phyloP scores from a whole-genome alignment of 2,113 vertebrate species.

The Otolemur garnettii region DNA sequence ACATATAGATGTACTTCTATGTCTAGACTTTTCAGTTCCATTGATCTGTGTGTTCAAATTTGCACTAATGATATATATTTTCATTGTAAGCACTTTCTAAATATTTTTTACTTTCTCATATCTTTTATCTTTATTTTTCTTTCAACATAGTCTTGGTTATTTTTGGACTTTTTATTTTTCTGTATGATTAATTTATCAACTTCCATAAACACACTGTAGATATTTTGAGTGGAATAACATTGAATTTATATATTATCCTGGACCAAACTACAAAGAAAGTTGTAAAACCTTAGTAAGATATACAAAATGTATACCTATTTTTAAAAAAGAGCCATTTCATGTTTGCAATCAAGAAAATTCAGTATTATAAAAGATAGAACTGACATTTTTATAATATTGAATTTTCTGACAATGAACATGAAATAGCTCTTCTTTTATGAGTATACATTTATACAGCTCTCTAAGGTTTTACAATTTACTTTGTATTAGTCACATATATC shows the following conservation, averaged over 20 bases:
- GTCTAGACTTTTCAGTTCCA: background rate
- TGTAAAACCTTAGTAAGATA: too few species aligned
- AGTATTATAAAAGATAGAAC: background rate
- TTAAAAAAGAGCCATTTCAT: too few species aligned
- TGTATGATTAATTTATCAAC: conserved; percentile 9
- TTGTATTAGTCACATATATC: background rate
- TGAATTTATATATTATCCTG: background rate
- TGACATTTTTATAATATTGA: background rate
- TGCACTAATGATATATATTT: background rate
- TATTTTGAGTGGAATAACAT: background rate
- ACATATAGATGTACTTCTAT: background rate
- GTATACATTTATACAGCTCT: background rate
- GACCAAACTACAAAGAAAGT: too few species aligned
- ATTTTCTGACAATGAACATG: background rate
- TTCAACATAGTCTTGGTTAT: background rate
- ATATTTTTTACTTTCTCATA: background rate
- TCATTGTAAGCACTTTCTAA: conserved; percentile 24
- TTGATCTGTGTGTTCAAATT: background rate
- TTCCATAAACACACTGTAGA: background rate
- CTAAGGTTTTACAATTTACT: conserved; percentile 11
- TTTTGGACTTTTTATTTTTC: background rate
- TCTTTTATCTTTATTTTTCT: background rate
- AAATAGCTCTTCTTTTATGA: background rate
- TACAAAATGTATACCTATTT: too few species aligned
- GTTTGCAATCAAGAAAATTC: too few species aligned